Evolutionary conservation across 2,888 invertebrate genomes (phyloP).

Genomic region (Cantharis rufa): DNA sequence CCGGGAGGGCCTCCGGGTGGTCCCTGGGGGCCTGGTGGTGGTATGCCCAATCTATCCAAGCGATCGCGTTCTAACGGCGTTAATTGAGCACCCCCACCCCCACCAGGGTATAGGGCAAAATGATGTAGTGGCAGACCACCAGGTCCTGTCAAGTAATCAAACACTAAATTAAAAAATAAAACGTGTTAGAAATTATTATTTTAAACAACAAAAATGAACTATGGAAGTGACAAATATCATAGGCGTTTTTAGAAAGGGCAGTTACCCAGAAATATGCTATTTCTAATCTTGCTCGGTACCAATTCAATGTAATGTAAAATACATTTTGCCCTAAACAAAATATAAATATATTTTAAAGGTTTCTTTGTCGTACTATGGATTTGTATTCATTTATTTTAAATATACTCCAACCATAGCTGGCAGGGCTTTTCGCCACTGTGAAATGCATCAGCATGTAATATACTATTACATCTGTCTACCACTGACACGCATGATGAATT

Average conservation of each 20-base stretch:
- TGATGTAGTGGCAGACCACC: conserved; percentile 67
- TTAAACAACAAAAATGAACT: conserved; percentile 8
- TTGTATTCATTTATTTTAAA: no score
- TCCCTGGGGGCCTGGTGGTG: conserved; percentile 61
- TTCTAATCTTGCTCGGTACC: no score
- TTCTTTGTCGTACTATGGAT: no score
- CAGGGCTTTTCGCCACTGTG: no score
- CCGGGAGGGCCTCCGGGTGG: conserved; percentile 60
- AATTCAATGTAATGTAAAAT: no score
- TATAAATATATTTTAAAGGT: no score
- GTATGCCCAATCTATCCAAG: conserved; percentile 79
- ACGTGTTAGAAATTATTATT: conserved; percentile 9
- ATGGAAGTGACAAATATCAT: conserved; percentile 2
- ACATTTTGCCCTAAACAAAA: no score
- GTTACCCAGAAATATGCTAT: no score
- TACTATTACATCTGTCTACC: no score
- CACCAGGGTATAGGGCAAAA: conserved; percentile 76
- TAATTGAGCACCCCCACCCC: conserved; percentile 63
- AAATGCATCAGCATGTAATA: no score
- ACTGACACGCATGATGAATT: no score
- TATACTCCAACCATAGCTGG: no score
- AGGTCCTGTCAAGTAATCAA: conserved; percentile 36
- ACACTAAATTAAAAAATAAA: conserved; percentile 20
- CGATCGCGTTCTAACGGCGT: conserved; percentile 89
- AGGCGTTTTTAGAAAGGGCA: not conserved